A percentile compares a stretch with the other conserved stretches of the same genome.
These are phyloP conservation scores for Daphoenositta chrysoptera DNA, from an alignment of 2,113 vertebrate species.

Conservation along the genomic window DNA sequence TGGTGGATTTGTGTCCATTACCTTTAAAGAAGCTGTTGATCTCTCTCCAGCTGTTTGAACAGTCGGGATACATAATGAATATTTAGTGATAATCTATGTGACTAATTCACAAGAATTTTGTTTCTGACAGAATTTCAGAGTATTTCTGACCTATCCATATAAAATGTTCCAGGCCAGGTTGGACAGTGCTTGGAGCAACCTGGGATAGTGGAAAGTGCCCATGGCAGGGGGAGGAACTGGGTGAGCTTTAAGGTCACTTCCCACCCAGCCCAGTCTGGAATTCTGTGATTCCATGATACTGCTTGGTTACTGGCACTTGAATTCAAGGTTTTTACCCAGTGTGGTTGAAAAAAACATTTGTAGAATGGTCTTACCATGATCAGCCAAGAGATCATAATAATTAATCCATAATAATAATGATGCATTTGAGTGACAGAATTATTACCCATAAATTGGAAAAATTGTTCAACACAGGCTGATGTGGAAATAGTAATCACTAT, in stretches of 20 bases:
- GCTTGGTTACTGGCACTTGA: neutral
- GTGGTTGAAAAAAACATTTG: neutral
- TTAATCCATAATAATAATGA: neutral
- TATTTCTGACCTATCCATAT: neutral
- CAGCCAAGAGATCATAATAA: neutral
- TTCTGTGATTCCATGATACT: neutral
- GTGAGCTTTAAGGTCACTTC: neutral
- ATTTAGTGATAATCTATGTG: neutral
- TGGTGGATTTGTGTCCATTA: neutral
- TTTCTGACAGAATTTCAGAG: neutral
- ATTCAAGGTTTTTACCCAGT: neutral
- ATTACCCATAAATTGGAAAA: neutral
- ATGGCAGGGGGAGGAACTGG: neutral
- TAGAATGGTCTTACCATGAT: neutral
- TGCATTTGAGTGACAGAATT: neutral
- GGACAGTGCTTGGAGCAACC: neutral
- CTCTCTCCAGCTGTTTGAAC: neutral
- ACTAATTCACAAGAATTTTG: neutral
- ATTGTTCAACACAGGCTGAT: neutral
- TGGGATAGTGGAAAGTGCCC: neutral
- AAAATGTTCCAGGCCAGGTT: neutral
- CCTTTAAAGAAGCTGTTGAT: neutral
- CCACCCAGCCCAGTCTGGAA: neutral
- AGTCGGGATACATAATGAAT: accelerated
- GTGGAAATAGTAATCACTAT: neutral